Base-by-base conservation (phyloP, 2,797 vertebrate genomes). In the Phrynocephalus vlangalii region DNA sequence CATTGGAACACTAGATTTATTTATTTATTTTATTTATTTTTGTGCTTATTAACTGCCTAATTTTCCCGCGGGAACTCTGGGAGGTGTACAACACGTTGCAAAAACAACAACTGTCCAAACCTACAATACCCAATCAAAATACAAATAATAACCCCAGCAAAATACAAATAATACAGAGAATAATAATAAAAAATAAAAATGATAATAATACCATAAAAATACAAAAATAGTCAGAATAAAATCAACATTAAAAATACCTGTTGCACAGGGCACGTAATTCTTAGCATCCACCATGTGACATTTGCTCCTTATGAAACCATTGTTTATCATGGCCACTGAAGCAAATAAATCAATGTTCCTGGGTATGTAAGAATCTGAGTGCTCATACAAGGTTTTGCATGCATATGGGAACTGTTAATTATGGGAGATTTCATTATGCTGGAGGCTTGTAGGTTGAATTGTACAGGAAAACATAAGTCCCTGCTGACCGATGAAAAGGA, bases 401-500 rank as follows among this genome's bases (percentile, higher is more conserved):
- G 6, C 56, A 66, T 66, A 30, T 67, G 44, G 6, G 26, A 68
- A 5, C 13, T 82, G 24, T 72, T 56, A 52, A 56, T 86, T 86
- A 79, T n/a, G 28, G 48, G 48, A 86, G 50, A 86, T 60, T 72
- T 70, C 66, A 60, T 7, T 44, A 13, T 86, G 52, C 79, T 79
- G 56, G 33, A 11, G 20, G 28, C 84, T 78, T 50, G 75, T 50
- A 50, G 0, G 15, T 10, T 68, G 67, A 20, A 6, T 20, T 30
- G 1, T 38, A 79, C 10, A 38, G 33, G 22, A 38, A 71, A 16
- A 72, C 22, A 10, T 33, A 83, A 2, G 7, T 7, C 5, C 24
- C 56, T n/a, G 56, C 6, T 56, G 63, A 84, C 15, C 38, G 50
- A 66, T 33, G 16, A 60, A 63, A 63, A 73, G n/a, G n/a, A 9